Base-by-base conservation (phyloP, 1,140 invertebrate species). In the Ostrea edulis region DNA sequence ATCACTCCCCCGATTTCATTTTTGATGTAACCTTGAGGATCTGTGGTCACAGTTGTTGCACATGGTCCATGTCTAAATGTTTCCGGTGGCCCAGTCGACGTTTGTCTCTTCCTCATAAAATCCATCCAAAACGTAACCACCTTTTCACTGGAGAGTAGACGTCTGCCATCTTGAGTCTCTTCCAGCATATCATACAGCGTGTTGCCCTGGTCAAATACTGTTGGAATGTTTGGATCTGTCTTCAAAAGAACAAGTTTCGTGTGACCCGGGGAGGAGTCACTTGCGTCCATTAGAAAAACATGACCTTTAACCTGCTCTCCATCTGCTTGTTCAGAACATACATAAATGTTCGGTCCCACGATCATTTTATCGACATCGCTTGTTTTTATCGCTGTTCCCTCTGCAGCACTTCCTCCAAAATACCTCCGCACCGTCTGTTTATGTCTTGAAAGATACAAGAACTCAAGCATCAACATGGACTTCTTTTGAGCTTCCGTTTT, bases 291-390 rank as follows among this genome's bases (percentile, higher is more conserved):
- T n/a, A 82, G 20, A 52, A 87, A 87, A 54, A 82, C 54, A 51
- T 82, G 35, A 22, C 77, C 53, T 9, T 58, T n/a, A 8, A 82
- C 81, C 1, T 82, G 55, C 17, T 62, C 7, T 20, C 65, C 77
- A 8, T 58, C 22, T 20, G 8, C 77, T 82, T 7, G 35, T 11
- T 82, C 55, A 17, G 4, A 22, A 22, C 86, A 87, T 3, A 58
- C 86, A 20, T 71, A 55, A 20, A 87, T 87, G 22, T 82, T 82
- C 14, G 53, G 20, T 4, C 7, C 14, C 52, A 82, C 86, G 8
- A 87, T 87, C 86, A 87, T 87, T 25, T 87, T 87, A 20, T 87
- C 77, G n/a, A 82, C 51, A 82, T 87, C 86, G 44, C 86, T 87
- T 25, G 77, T 54, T 20, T 22, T 35, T 20, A 87, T 9, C n/a